Evolutionary conservation across 30 jellyfish, hydroid and myxozoan species (phyloP), one percentile per base, ranked within the genome.

Genomic region (Mastigias papua): DNA sequence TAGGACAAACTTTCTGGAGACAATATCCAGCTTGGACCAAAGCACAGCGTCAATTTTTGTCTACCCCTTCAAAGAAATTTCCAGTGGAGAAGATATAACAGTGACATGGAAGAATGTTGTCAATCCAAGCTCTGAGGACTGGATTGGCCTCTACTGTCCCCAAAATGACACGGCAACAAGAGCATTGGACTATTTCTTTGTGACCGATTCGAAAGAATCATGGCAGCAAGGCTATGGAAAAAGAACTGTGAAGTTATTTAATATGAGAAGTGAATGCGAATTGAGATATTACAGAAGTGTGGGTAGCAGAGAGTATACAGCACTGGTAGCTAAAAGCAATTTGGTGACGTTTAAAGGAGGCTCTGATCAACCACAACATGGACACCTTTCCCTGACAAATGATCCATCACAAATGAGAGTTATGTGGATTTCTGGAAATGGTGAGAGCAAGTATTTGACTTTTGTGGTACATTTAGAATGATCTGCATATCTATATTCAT

Each of bases 131-230:
- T 46, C 60, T 37, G 61, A 75, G n/a, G 98, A 93, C 48, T 84
- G 97, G 97, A 69, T 93, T 51, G 98, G 98, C 1, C 81, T 87
- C 21, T 93, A 72, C 74, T 93, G 98, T 51, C 98, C 98, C 4
- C 82, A 26, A 1, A 58, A 76, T 57, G 96, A 80, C 62, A 75
- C 68, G 15, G 88, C 97, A 33, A 28, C 32, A 1, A 73, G 62
- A n/a, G 87, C 85, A 6, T 65, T 88, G 19, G 97, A 93, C 35
- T 82, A 82, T 50, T 82, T 90, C 54, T 70, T 27, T 69, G 94
- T 90, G 63, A 90, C 91, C 13, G 91, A 75, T 34, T 64, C 97
- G 15, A 30, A 30, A 32, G 33, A 32, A 34, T 73, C 97, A 0
- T 92, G 98, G 98, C 72, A 58, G 19, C 30, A 72, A 23, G 98